Evolutionary conservation across 2,888 invertebrate species (phyloP), one percentile per base, ranked within the genome.

Genomic region (Nezara viridula): DNA sequence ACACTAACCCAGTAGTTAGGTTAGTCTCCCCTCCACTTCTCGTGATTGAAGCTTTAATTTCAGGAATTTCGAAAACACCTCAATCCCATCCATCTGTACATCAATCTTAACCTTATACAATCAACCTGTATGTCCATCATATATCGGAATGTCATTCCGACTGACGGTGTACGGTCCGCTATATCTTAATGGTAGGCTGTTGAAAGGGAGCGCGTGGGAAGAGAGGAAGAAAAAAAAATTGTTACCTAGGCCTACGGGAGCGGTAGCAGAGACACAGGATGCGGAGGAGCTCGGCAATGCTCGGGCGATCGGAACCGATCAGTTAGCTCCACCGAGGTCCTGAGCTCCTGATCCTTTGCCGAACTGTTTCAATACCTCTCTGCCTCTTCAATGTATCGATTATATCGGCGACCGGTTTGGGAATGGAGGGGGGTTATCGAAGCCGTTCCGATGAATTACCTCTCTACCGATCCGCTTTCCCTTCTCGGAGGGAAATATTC

Each of bases 281-380:
- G 19, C 6, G 21, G 6, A 32, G 66, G 66, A 73, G 60, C 27
- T 60, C 27, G 2, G 5, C 24, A 16, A 27, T 14, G 16, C 0
- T 10, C 14, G 37, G 21, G 44, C 52, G 55, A 60, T 60, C 47
- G 47, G 47, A 40, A 44, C 81, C 81, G 81, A 81, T 81, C 81
- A 81, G 44, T 47, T n/a, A 88, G 49, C 88, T 73, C 88, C 88
- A 73, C 3, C 0, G 2, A 0, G 0, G 1, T 27, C 47, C 88
- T 88, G 73, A 40, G 3, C 73, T 66, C 88, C 88, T 47, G 32
- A 19, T 88, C 24, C n/a, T 44, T 40, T 73, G 32, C 88, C 88
- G 88, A 88, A 88, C 88, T 27, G 55, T 88, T 88, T 66, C 60
- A 66, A 88, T 88, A 88, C 60, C 88, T 88, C 88, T 19, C 19